Evolutionary conservation across 2,113 vertebrate genomes (phyloP).

Genomic region (Callorhinus ursinus): DNA sequence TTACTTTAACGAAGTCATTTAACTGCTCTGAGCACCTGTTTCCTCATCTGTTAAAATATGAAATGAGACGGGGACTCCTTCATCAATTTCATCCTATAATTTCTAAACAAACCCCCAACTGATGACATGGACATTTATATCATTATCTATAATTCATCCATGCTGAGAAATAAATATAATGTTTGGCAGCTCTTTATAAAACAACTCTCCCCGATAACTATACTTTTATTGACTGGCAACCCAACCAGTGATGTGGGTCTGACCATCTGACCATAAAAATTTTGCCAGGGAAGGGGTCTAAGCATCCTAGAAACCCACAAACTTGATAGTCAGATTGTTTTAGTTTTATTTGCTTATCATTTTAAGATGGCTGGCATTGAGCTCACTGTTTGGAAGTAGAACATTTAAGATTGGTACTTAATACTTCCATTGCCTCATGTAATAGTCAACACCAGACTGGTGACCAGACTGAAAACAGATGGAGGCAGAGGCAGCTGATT

Average conservation of each 20-base stretch:
- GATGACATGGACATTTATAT: neutral
- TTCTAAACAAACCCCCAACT: slow-evolving; percentile 24
- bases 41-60: neutral
- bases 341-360: neutral
- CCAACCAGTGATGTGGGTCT: neutral
- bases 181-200: neutral
- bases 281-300: neutral
- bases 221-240: neutral
- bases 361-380: neutral
- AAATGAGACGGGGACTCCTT: neutral
- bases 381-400: neutral
- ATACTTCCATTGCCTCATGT: neutral
- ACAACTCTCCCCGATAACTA: neutral
- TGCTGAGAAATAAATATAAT: neutral
- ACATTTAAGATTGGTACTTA: neutral
- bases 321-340: neutral
- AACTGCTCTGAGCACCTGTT: neutral
- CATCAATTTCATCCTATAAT: neutral
- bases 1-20: neutral
- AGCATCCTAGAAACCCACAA: neutral
- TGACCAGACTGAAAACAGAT: neutral
- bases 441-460: neutral
- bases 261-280: neutral
- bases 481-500: neutral
- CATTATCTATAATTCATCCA: neutral